phyloP scores from a whole-genome alignment of 2,888 invertebrate genomes.

The Bombylius discolor region DNA sequence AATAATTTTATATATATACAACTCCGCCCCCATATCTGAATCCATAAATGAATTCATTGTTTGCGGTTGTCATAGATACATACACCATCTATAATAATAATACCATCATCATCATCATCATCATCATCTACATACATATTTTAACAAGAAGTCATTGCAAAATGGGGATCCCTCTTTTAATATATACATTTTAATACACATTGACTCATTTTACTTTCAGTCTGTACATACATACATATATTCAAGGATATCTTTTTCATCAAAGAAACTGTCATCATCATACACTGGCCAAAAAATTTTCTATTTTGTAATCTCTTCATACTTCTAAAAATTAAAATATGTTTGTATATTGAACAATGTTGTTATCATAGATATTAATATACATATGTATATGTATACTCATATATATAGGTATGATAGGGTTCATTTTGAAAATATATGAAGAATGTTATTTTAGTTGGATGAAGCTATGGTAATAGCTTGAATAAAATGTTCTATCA shows the following conservation, averaged over 20 bases:
- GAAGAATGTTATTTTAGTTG: neutral
- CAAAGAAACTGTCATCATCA: neutral
- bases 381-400: too few species aligned
- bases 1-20: slow-evolving; percentile 2
- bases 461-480: neutral
- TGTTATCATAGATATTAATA: too few species aligned
- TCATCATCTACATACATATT: neutral
- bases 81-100: neutral
- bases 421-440: neutral
- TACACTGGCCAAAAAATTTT: neutral
- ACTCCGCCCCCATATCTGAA: slow-evolving; percentile 18
- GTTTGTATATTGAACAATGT: too few species aligned
- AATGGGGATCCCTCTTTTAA: neutral
- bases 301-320: too few species aligned
- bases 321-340: too few species aligned
- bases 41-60: slow-evolving; percentile 19
- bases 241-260: neutral
- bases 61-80: slow-evolving; percentile 21
- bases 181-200: too few species aligned
- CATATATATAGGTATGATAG: too few species aligned
- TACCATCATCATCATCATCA: neutral
- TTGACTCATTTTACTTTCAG: too few species aligned
- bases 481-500: neutral
- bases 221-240: neutral
- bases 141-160: neutral